These are phyloP conservation scores for Elephantulus edwardii DNA, from an alignment of 2,113 vertebrate species.

Conservation along the genomic window DNA sequence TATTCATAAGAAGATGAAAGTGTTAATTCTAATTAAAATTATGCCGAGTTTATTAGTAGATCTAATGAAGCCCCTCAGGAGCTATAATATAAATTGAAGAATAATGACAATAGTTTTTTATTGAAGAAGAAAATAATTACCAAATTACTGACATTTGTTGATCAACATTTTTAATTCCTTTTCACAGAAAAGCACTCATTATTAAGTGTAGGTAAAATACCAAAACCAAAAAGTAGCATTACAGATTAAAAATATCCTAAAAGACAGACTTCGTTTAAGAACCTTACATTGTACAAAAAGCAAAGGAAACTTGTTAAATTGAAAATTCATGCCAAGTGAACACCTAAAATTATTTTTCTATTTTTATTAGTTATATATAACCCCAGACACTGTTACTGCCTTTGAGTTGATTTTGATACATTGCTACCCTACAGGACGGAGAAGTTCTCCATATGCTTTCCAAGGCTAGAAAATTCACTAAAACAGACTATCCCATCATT, in stretches of 20 bases:
- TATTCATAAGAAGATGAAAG: constrained; percentile 82
- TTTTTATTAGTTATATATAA: background rate
- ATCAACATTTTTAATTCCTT: background rate
- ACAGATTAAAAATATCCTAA: background rate
- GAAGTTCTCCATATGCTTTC: too few species aligned
- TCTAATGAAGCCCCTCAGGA: constrained; percentile 73
- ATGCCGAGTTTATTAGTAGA: constrained; percentile 70
- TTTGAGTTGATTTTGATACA: too few species aligned
- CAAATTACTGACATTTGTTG: background rate
- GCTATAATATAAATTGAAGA: constrained; percentile 65
- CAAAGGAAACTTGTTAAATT: background rate
- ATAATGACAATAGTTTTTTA: constrained; percentile 19
- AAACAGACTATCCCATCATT: too few species aligned
- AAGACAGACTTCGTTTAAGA: background rate
- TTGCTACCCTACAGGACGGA: too few species aligned
- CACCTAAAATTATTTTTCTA: background rate
- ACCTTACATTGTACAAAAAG: background rate
- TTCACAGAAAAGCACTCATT: constrained; percentile 14
- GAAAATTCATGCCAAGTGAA: background rate
- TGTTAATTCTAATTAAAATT: constrained; percentile 84
- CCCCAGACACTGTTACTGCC: too few species aligned
- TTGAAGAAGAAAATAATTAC: background rate
- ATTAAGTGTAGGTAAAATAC: background rate
- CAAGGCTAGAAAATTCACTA: too few species aligned
- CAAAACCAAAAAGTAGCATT: background rate